Percentiles rank a stretch among this genome's conserved stretches.
These are phyloP conservation scores for Equus quagga DNA, from an alignment of 2,113 vertebrate genomes.

Conservation along the genomic window DNA sequence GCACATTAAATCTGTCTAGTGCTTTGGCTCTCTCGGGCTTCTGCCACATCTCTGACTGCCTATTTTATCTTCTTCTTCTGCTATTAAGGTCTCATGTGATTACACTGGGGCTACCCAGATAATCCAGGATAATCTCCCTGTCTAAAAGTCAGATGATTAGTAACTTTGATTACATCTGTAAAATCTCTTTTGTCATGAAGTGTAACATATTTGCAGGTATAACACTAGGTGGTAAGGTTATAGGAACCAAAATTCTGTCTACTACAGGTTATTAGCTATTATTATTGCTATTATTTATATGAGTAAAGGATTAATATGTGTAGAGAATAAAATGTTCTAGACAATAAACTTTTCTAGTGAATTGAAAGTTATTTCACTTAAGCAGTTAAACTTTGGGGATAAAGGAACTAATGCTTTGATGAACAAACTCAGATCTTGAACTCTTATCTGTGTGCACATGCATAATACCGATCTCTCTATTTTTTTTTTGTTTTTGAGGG, in stretches of 20 bases:
- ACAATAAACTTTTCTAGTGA: not conserved
- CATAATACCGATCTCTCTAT: not conserved
- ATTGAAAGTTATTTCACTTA: not conserved
- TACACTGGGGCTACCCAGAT: not conserved
- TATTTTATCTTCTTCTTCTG: not conserved
- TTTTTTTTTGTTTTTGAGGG: slow-evolving; percentile 22
- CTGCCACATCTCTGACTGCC: not conserved
- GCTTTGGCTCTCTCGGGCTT: not conserved
- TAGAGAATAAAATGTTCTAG: not conserved
- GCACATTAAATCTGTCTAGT: not conserved
- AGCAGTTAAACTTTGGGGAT: not conserved
- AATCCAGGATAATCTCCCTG: not conserved
- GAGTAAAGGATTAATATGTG: not conserved
- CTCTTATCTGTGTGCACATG: not conserved
- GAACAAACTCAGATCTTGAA: not conserved
- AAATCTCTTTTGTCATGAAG: slow-evolving; percentile 6
- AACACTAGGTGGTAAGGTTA: not conserved
- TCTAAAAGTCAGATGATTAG: not conserved
- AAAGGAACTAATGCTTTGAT: not conserved
- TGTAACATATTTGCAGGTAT: not conserved
- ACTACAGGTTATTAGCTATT: not conserved
- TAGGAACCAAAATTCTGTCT: not conserved
- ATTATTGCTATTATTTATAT: not conserved
- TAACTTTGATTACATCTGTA: not conserved
- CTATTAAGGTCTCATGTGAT: not conserved